These are phyloP conservation scores for Rhipidura dahli DNA, from an alignment of 2,113 vertebrate genomes.

Conservation along the genomic window DNA sequence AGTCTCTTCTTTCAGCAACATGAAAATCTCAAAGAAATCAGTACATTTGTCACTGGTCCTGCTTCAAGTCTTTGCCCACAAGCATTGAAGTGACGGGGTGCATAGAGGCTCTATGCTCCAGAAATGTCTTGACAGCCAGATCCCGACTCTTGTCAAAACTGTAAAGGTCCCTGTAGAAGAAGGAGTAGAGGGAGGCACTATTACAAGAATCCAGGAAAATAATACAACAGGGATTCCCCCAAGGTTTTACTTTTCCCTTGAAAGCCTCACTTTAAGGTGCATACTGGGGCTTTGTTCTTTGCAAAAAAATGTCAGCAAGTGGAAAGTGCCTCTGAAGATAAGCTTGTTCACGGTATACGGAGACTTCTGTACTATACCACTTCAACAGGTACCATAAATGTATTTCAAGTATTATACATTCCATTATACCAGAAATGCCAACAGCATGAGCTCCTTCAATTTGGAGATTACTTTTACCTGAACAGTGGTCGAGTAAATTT, in stretches of 20 bases:
- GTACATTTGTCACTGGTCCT: constrained; percentile 57
- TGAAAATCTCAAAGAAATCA: background rate
- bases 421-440: background rate
- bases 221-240: background rate
- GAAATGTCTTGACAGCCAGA: constrained; percentile 76
- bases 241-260: background rate
- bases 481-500: constrained; percentile 95
- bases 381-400: background rate
- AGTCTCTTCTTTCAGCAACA: background rate
- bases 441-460: background rate
- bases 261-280: background rate
- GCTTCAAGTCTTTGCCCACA: constrained; percentile 86
- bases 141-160: constrained; percentile 82
- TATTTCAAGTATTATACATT: background rate
- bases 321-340: background rate
- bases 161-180: constrained; percentile 83
- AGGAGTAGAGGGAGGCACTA: background rate
- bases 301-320: background rate
- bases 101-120: constrained; percentile 78
- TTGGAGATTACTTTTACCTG: constrained; percentile 74
- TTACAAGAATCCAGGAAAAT: background rate
- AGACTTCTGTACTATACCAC: background rate
- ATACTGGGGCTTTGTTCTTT: background rate
- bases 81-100: constrained; percentile 87
- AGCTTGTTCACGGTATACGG: background rate